Percentiles rank a stretch among this genome's conserved stretches.
phyloP scores from a whole-genome alignment of 2,797 vertebrate species.

The Platalea minor region DNA sequence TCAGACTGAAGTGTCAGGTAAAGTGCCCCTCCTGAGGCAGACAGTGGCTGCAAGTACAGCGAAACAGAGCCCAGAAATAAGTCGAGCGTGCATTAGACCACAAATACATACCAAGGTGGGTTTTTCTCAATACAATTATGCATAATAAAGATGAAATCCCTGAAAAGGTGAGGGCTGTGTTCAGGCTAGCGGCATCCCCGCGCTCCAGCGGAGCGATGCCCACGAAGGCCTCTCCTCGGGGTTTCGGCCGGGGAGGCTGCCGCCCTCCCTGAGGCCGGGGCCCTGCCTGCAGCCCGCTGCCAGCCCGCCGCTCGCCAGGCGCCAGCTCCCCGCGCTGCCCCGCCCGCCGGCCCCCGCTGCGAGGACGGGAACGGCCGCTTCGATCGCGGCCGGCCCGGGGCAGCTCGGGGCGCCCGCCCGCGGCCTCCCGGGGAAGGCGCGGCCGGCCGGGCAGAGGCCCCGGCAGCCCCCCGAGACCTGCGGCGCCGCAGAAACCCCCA shows the following conservation, averaged over 20 bases:
- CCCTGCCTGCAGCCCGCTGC: background rate
- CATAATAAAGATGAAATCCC: accelerated
- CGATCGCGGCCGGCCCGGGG: accelerated
- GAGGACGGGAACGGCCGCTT: too few relatives aligned
- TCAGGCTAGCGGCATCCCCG: background rate
- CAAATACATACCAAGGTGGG: too few relatives aligned
- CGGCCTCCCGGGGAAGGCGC: background rate
- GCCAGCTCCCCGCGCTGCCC: background rate
- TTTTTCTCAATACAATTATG: accelerated
- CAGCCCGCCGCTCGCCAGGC: background rate
- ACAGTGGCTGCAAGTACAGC: accelerated
- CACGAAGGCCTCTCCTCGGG: background rate
- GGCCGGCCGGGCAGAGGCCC: background rate
- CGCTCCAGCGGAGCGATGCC: background rate
- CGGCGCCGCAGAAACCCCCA: background rate
- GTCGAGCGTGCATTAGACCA: accelerated
- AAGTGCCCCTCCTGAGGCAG: background rate
- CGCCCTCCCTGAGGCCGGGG: background rate
- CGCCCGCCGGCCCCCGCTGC: background rate
- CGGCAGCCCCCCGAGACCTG: background rate
- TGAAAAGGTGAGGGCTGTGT: background rate
- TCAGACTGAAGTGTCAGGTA: accelerated
- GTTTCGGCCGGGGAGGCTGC: background rate
- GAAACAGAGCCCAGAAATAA: background rate
- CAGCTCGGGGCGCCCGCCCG: background rate